phyloP scores from a whole-genome alignment of 2,888 invertebrate species.

The Agrenia bidenticulata region DNA sequence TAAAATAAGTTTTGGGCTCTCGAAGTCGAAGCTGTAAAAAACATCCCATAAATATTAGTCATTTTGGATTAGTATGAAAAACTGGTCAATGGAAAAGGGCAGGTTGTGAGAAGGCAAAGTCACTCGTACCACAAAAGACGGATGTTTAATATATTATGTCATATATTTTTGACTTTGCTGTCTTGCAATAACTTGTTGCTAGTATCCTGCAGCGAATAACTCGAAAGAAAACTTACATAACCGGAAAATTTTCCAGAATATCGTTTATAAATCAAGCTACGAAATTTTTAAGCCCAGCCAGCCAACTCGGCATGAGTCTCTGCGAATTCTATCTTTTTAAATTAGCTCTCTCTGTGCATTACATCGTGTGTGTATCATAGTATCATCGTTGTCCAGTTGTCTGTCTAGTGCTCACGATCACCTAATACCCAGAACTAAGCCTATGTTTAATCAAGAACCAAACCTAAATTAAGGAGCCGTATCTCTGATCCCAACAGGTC shows the following conservation, averaged over 20 bases:
- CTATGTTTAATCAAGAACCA: no score
- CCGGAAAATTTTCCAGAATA: slow-evolving; percentile 24
- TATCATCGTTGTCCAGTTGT: no score
- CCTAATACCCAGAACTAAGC: no score
- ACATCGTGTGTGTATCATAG: no score
- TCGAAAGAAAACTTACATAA: slow-evolving; percentile 36
- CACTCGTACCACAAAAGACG: slow-evolving; percentile 5
- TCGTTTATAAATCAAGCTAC: slow-evolving; percentile 17
- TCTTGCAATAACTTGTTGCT: slow-evolving; percentile 10
- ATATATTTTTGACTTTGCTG: slow-evolving; percentile 14
- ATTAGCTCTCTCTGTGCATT: slow-evolving; percentile 3
- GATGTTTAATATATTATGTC: slow-evolving; percentile 17
- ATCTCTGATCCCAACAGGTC: no score
- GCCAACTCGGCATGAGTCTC: slow-evolving; percentile 4
- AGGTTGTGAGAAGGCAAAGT: slow-evolving; percentile 6
- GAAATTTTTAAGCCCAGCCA: slow-evolving; percentile 8
- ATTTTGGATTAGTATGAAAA: slow-evolving; percentile 17
- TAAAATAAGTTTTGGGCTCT: slow-evolving; percentile 5
- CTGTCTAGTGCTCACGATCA: no score
- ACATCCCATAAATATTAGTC: slow-evolving; percentile 15
- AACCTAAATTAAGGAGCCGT: no score
- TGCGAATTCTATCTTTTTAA: background rate
- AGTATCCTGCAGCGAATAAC: slow-evolving; percentile 31
- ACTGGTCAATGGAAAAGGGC: slow-evolving; percentile 9
- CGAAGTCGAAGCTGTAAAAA: slow-evolving; percentile 9